phyloP scores from a whole-genome alignment of 2,113 vertebrate species.

The Scalopus aquaticus region DNA sequence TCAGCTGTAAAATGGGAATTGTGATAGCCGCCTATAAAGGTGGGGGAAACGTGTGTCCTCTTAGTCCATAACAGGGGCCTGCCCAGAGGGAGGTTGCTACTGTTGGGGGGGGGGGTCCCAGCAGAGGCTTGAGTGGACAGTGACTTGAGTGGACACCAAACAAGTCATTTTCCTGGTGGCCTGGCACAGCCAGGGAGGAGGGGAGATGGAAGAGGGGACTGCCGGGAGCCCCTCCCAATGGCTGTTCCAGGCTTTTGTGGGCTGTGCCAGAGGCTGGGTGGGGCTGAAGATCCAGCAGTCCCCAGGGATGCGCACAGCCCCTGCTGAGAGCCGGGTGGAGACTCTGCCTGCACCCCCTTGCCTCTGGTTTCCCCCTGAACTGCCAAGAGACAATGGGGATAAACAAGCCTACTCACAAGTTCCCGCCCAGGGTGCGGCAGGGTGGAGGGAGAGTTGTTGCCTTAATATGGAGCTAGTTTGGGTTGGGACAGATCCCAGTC shows the following conservation, averaged over 20 bases:
- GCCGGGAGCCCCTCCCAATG: neutral
- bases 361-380: neutral
- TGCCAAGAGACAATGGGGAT: neutral
- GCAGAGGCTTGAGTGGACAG: neutral
- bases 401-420: neutral
- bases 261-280: neutral
- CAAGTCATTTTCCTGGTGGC: neutral
- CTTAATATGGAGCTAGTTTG: conserved; percentile 37
- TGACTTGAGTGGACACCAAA: neutral
- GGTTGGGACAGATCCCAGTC: neutral
- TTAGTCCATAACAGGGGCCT: neutral
- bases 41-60: neutral
- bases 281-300: neutral
- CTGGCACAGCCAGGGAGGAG: neutral
- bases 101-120: neutral
- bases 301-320: neutral
- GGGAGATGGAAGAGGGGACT: neutral
- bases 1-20: neutral
- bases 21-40: neutral
- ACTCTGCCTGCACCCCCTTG: neutral
- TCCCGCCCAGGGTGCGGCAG: neutral
- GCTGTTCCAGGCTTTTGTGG: neutral
- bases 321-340: neutral
- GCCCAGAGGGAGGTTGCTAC: neutral
- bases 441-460: neutral